Percentiles rank a stretch among this genome's conserved stretches.
These are phyloP conservation scores for Eumerus sabulonum DNA, from an alignment of 2,888 invertebrate genomes.

Conservation along the genomic window DNA sequence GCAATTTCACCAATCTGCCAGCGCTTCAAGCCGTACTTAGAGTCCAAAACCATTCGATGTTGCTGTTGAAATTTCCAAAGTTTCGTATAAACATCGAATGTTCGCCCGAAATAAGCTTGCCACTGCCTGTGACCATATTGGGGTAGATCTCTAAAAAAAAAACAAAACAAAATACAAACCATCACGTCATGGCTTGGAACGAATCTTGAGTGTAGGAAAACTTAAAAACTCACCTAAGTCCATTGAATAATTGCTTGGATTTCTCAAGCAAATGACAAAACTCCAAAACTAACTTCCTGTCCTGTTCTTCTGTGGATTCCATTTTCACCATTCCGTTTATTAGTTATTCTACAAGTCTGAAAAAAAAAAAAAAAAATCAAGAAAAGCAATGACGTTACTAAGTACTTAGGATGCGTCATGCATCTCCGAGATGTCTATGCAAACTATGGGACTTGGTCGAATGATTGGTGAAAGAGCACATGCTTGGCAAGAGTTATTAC, in stretches of 20 bases:
- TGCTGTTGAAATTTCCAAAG: conserved; percentile 99
- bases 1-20: conserved; percentile 99
- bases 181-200: not conserved
- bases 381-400: not conserved
- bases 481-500: conserved; percentile 39
- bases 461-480: conserved; percentile 47
- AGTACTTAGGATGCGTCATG: conserved; percentile 52
- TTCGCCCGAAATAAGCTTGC: conserved; percentile 97
- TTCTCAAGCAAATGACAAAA: conserved; percentile 98
- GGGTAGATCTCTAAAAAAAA: conserved; percentile 89
- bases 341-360: conserved; percentile 75
- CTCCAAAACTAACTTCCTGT: conserved; percentile 95
- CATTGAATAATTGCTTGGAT: conserved; percentile 98
- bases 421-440: conserved; percentile 45
- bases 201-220: not conserved
- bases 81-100: conserved; percentile 98
- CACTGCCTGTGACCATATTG: conserved; percentile 98
- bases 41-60: conserved; percentile 93
- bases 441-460: conserved; percentile 59
- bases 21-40: conserved; percentile 95
- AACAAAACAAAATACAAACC: conserved; percentile 7
- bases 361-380: conserved; percentile 37
- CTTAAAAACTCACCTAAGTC: conserved; percentile 85
- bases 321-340: conserved; percentile 84
- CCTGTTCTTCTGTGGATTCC: conserved; percentile 91